phyloP scores from a whole-genome alignment of 1,140 invertebrate genomes.

The Nymphalis io region DNA sequence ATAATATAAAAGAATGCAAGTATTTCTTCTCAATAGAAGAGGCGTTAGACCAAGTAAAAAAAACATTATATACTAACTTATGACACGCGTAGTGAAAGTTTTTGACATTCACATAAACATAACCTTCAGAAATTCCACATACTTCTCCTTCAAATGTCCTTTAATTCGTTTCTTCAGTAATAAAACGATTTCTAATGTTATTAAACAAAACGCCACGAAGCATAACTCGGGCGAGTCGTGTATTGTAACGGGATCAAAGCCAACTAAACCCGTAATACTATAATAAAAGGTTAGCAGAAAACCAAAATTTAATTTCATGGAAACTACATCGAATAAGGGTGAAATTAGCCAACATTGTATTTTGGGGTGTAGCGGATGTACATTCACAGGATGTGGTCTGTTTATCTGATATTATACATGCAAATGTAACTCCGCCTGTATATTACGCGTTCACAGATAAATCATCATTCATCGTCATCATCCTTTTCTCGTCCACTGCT shows the following conservation, averaged over 20 bases:
- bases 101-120: neutral
- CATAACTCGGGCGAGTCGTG: neutral
- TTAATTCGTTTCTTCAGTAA: neutral
- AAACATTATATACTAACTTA: too few relatives aligned
- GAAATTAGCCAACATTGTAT: constrained; percentile 39
- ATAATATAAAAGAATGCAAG: too few relatives aligned
- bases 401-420: neutral
- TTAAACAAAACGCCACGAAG: neutral
- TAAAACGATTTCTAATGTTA: neutral
- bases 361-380: constrained; percentile 10
- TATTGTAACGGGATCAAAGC: constrained; percentile 22
- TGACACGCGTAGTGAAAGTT: too few relatives aligned
- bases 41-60: too few relatives aligned
- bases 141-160: neutral
- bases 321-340: constrained; percentile 35
- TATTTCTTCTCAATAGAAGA: too few relatives aligned
- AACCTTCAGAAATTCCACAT: neutral
- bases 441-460: too few relatives aligned
- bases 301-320: constrained; percentile 42
- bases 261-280: constrained; percentile 30
- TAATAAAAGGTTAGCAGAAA: constrained; percentile 39
- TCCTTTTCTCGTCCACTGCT: too few relatives aligned
- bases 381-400: constrained; percentile 8
- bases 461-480: too few relatives aligned
- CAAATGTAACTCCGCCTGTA: too few relatives aligned